Percentiles rank a stretch among this genome's conserved stretches.
phyloP scores from a whole-genome alignment of 2,113 vertebrate species.

The Chloropsis hardwickii region DNA sequence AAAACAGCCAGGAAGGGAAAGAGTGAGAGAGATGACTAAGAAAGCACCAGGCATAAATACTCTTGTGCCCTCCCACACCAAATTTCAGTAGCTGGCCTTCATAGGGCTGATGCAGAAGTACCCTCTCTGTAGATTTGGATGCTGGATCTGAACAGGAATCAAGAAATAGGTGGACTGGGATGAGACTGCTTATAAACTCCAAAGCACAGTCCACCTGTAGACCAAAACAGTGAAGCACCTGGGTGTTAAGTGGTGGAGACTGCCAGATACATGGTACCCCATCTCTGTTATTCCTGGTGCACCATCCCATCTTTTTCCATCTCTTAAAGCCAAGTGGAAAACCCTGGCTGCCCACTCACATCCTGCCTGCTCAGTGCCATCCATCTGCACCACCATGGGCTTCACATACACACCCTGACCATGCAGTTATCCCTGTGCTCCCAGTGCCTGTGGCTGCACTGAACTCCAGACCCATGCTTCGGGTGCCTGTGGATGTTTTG shows the following conservation, averaged over 20 bases:
- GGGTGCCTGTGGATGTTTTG: accelerated
- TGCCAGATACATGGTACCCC: accelerated
- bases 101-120: not conserved
- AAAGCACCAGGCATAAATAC: not conserved
- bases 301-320: not conserved
- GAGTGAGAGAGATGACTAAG: not conserved
- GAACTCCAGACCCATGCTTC: accelerated
- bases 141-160: not conserved
- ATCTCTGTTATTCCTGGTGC: not conserved
- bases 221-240: not conserved
- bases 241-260: not conserved
- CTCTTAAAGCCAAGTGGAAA: not conserved
- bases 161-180: not conserved
- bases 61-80: not conserved
- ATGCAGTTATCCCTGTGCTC: accelerated
- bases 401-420: not conserved
- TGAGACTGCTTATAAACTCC: not conserved
- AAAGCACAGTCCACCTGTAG: not conserved
- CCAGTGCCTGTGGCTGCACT: not conserved
- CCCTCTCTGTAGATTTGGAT: not conserved
- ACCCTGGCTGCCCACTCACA: not conserved
- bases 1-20: not conserved
- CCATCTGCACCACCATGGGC: not conserved
- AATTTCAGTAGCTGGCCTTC: not conserved
- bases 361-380: not conserved